phyloP scores from a whole-genome alignment of 2,888 invertebrate genomes.

The Lydus trimaculatus region DNA sequence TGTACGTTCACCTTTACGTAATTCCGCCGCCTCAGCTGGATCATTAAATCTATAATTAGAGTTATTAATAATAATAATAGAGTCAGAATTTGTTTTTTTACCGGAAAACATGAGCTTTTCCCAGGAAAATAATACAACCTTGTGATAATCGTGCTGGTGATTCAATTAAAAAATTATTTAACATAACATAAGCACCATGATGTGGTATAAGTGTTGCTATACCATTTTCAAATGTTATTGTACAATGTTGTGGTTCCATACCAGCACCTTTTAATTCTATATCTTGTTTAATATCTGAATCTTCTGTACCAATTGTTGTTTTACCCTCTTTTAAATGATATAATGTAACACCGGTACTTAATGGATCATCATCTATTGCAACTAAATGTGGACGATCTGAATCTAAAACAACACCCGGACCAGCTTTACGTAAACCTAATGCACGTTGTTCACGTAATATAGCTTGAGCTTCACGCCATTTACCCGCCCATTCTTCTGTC shows the following conservation, averaged over 20 bases:
- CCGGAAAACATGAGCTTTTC: constrained; percentile 67
- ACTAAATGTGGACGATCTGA: constrained; percentile 93
- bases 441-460: constrained; percentile 89
- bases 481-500: constrained; percentile 92
- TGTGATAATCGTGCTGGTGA: constrained; percentile 81
- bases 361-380: constrained; percentile 88
- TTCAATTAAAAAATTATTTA: constrained; percentile 81
- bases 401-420: constrained; percentile 86
- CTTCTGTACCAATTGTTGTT: constrained; percentile 84
- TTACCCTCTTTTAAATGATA: constrained; percentile 92
- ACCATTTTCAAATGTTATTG: constrained; percentile 74
- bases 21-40: constrained; percentile 86
- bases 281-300: constrained; percentile 73
- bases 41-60: constrained; percentile 76
- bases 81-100: constrained; percentile 30
- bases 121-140: constrained; percentile 72
- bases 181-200: constrained; percentile 79
- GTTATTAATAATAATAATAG: constrained; percentile 14
- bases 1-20: constrained; percentile 76
- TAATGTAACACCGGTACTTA: constrained; percentile 89
- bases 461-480: constrained; percentile 90
- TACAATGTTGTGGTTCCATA: constrained; percentile 81
- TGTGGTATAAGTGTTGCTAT: constrained; percentile 78
- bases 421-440: constrained; percentile 84
- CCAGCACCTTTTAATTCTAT: constrained; percentile 79